These are phyloP conservation scores for Colletes collaris DNA, from an alignment of 2,888 invertebrate genomes.

Conservation along the genomic window DNA sequence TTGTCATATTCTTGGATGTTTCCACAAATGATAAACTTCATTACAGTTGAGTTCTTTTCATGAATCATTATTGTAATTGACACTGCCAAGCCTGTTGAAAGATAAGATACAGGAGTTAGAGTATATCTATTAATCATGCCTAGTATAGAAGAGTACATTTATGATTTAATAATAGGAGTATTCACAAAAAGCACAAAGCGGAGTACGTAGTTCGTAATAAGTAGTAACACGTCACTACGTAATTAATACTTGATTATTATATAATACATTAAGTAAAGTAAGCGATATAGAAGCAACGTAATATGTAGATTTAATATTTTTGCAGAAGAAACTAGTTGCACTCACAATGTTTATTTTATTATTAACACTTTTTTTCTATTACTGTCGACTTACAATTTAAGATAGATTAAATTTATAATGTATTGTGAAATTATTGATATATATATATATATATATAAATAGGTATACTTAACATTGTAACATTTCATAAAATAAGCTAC, in stretches of 20 bases:
- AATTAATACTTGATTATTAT: slow-evolving; percentile 23
- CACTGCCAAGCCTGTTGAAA: slow-evolving; percentile 74
- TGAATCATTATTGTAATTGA: slow-evolving; percentile 70
- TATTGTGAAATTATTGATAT: slow-evolving; percentile 17
- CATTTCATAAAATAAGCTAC: slow-evolving; percentile 19
- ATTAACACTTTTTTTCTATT: slow-evolving; percentile 6
- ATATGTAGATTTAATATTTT: slow-evolving; percentile 31
- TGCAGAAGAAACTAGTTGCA: slow-evolving; percentile 1
- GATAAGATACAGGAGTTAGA: slow-evolving; percentile 25
- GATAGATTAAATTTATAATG: slow-evolving; percentile 25
- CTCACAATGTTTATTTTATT: background rate
- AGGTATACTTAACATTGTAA: slow-evolving; percentile 18
- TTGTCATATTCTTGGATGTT: slow-evolving; percentile 68
- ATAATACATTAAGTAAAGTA: background rate
- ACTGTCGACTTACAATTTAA: slow-evolving; percentile 20
- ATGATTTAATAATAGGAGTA: slow-evolving; percentile 28
- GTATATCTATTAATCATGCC: slow-evolving; percentile 39
- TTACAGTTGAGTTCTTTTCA: slow-evolving; percentile 66
- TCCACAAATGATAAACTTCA: slow-evolving; percentile 50
- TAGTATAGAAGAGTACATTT: slow-evolving; percentile 28
- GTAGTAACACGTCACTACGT: slow-evolving; percentile 13
- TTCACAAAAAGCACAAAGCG: slow-evolving; percentile 7
- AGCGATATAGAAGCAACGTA: slow-evolving; percentile 28
- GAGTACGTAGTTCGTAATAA: slow-evolving; percentile 14
- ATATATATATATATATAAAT: background rate